Base-by-base conservation (phyloP, 1,140 invertebrate genomes). In the Neuroterus valhalla region DNA sequence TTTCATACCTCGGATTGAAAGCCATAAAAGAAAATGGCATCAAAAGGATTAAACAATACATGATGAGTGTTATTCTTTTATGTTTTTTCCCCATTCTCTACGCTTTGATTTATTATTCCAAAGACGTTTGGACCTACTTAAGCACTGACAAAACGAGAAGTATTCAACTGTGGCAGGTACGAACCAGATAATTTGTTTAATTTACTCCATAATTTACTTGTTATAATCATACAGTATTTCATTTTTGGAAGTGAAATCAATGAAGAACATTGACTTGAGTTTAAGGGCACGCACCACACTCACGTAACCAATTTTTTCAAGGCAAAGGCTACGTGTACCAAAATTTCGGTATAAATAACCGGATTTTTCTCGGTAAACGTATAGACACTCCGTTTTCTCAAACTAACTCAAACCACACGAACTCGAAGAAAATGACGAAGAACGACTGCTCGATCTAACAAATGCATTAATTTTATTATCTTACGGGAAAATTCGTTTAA, bases 1-100 rank as follows among this genome's bases (percentile, higher is more conserved):
- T 96, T 46, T 95, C 96, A 50, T 95, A 98, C 86, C 86, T 98
- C 31, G 97, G 95, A n/a, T 90, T 98, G 26, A 93, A 95, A 45
- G 95, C 97, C 19, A 93, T 97, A 77, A 94, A 95, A 80, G 94
- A 93, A 78, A 99, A 98, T 89, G 94, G 94, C 83, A 92, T 95
- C 43, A 91, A 92, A 66, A 92, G 94, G 1, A 92, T 99, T 85
- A 91, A 94, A 82, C 93, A 94, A 80, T 98, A 97, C 81, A 94
- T 98, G 85, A 93, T 95, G 81, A 95, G 96, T 46, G 94, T 96
- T 48, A 88, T 94, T 26, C 81, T 94, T 1, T 92, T 98, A 81
- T 96, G 96, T 43, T 91, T 97, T 78, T 90, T 95, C 43, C 97
- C 97, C 11, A 87, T 98, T 15, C 73, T 97, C 5, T 97, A 96